Base-by-base conservation (phyloP, 2,888 invertebrate genomes). In the Lasioglossum figueresi region DNA sequence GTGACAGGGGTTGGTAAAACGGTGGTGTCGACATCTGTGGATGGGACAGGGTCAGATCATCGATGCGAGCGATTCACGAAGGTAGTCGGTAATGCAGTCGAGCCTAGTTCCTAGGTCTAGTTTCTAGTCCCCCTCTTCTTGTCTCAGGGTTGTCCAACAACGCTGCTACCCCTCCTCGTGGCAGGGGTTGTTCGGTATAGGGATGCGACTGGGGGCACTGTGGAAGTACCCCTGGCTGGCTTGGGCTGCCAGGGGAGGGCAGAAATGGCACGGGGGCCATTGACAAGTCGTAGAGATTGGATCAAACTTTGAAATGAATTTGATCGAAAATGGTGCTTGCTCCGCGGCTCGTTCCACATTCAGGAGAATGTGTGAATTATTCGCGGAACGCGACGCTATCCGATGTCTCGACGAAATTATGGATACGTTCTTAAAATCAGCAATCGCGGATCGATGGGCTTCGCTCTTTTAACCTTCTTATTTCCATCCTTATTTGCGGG, bases 1-100 rank as follows among this genome's bases (percentile, higher is more conserved):
- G 86, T 84, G 84, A 83, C 79, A 88, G 80, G 88, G 84, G 91
- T 92, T 84, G 91, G 85, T 91, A 92, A 89, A 87, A 88, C 85
- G 91, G 88, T 74, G 85, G 86, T 89, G 83, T 86, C 85, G 93
- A 90, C 93, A 94, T 94, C 94, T 94, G 88, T 83, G 90, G 88
- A 89, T 85, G 84, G 82, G 74, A 79, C 59, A 23, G 76, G 76
- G 72, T 72, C 79, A 85, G 85, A 86, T 80, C 84, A 88, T 81
- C 74, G 75, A 59, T 16, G 59, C 16, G 45, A 16, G 52, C 52
- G 80, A 52, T 70, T 75, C 66, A 72, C 31, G 43, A 76, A 74
- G 80, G 76, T 86, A 79, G 94, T 93, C 94, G 94, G 93, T 93
- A 94, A 92, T 87, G 91, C 90, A 94, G 94, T 82, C 34, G 73